A percentile compares a stretch with the other conserved stretches of the same genome.
These are phyloP conservation scores for Mandrillus leucophaeus DNA, from an alignment of 2,113 vertebrate genomes.

Conservation along the genomic window DNA sequence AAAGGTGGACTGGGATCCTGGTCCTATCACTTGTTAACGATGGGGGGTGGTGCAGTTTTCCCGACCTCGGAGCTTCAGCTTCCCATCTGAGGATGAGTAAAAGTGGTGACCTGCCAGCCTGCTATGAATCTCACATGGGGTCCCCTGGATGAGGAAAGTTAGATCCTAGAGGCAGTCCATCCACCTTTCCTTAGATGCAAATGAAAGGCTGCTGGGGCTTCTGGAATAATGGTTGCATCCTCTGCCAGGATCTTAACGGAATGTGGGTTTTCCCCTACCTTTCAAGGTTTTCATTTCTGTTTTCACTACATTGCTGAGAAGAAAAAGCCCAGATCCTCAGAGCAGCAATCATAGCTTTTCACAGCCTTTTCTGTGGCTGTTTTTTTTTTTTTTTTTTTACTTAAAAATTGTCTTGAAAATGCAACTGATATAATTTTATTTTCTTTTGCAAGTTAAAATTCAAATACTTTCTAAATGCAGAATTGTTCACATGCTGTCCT, in stretches of 20 bases:
- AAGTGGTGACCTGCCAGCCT: background rate
- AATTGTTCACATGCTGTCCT: background rate
- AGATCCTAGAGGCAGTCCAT: accelerated
- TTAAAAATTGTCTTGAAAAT: background rate
- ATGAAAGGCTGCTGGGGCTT: accelerated
- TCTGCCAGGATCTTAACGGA: accelerated
- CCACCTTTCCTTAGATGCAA: accelerated
- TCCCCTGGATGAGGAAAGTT: background rate
- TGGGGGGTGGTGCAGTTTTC: background rate
- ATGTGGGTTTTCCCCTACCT: background rate
- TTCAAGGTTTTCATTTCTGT: background rate
- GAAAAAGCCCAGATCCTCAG: background rate
- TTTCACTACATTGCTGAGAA: background rate
- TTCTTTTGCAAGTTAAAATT: background rate
- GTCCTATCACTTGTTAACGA: background rate
- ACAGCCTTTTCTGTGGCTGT: background rate
- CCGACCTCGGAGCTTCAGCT: background rate
- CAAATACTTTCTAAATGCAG: background rate
- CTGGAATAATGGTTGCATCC: too few relatives aligned
- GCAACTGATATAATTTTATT: background rate
- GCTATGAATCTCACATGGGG: background rate
- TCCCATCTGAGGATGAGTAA: background rate
- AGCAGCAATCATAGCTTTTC: background rate
- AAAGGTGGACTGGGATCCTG: constrained; percentile 30
- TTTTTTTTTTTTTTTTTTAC: background rate